Conservation (phyloP, 2,888 invertebrate genomes). For the Thymelicus sylvestris region DNA sequence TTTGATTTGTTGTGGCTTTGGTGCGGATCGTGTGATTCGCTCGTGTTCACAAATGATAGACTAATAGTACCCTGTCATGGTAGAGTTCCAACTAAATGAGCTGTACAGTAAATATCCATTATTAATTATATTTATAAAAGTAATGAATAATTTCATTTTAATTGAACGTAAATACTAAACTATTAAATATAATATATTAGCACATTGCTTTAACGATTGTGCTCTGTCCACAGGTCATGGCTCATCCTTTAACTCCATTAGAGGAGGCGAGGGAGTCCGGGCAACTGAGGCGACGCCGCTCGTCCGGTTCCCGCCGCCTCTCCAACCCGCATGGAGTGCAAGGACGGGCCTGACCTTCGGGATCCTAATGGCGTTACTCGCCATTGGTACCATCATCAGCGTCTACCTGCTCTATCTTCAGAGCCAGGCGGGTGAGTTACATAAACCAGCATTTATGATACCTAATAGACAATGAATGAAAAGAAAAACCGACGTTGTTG, state of each 20-base stretch:
- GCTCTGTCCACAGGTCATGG: constrained; percentile 17
- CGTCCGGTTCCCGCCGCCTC: constrained; percentile 12
- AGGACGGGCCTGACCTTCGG: constrained; percentile 43
- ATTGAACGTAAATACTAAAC: too few species aligned
- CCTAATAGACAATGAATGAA: too few species aligned
- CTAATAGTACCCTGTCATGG: constrained; percentile 1
- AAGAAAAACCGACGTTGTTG: too few species aligned
- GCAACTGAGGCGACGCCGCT: constrained; percentile 21
- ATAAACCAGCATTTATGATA: too few species aligned
- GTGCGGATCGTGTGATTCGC: background rate
- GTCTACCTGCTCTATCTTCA: constrained; percentile 69
- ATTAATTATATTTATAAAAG: background rate
- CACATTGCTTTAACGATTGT: too few species aligned
- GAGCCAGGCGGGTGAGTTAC: constrained; percentile 59
- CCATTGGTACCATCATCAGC: constrained; percentile 67
- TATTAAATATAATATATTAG: too few species aligned
- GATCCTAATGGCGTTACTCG: constrained; percentile 57
- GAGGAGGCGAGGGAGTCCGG: constrained; percentile 11
- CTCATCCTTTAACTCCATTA: constrained; percentile 16
- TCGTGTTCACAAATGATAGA: constrained; percentile 2
- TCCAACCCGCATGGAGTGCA: constrained; percentile 6
- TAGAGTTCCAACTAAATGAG: constrained; percentile 3
- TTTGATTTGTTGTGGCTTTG: background rate
- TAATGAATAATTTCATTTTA: too few species aligned
- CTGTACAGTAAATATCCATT: background rate